Evolutionary conservation across 2,888 invertebrate species (phyloP), one percentile per base, ranked within the genome.

Genomic region (Sinodicranocentrus sp.): DNA sequence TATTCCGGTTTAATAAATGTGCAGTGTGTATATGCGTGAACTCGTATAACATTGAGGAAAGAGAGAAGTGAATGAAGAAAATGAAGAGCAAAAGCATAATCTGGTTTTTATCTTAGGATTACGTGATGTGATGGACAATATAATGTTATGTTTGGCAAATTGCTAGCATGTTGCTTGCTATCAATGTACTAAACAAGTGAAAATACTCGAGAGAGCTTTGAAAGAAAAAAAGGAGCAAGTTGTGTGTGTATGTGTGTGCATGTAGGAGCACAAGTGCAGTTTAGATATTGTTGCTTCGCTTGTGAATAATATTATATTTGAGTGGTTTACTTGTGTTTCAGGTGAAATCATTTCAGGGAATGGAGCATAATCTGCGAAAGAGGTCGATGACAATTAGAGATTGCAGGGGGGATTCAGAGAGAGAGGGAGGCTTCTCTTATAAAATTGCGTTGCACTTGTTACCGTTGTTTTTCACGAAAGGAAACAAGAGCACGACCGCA

Each of bases 331-430:
- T 28, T 6, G 57, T n/a, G n/a, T 21, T 57, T 57, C 57, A 57
- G 57, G 57, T 57, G 61, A 61, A 61, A 61, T 28, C 28, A 28
- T 61, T 61, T 28, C 15, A 17, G 25, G 10, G 52, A 70, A 33
- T 70, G 54, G 8, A 28, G 23, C 25, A 61, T n/a, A 48, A 2
- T 48, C 57, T 21, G 33, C 54, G n/a, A 39, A 72, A 39, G 72
- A 59, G 72, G 59, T 72, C 72, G 59, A 72, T 72, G 72, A 72
- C 72, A 72, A 72, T 72, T 43, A 19, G 25, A 59, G 72, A 72
- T 72, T 72, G 57, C 10, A 52, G 70, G 25, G 33, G 33, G 33
- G 33, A 33, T 65, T 39, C 19, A 65, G 63, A 6, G 33, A 63
- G 63, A 17, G n/a, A n/a, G n/a, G 5, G 33, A 33, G 5, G 33